Conservation (phyloP, 1,140 invertebrate species). For the Hetaerina americana region DNA sequence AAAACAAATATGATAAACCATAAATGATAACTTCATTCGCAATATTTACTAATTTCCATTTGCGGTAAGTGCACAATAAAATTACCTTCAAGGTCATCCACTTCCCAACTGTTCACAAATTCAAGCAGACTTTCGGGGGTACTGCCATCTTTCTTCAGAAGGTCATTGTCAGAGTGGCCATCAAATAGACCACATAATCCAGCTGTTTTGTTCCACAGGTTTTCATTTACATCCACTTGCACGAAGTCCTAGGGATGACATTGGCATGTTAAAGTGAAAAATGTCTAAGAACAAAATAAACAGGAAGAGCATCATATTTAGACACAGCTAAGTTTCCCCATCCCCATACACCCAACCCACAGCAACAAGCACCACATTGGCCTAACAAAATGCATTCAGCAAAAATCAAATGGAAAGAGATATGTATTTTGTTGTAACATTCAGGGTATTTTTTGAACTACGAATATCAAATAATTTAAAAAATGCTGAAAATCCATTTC, state of each 20-base stretch:
- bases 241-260: constrained; percentile 35
- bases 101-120: constrained; percentile 52
- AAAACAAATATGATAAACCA: background rate
- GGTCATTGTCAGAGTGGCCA: constrained; percentile 53
- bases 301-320: too few species aligned
- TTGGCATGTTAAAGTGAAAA: too few species aligned
- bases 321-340: too few species aligned
- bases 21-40: constrained; percentile 18
- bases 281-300: too few species aligned
- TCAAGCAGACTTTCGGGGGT: constrained; percentile 29
- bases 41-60: constrained; percentile 5
- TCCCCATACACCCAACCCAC: too few species aligned
- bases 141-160: constrained; percentile 42
- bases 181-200: constrained; percentile 71
- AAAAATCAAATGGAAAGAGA: too few species aligned
- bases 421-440: too few species aligned
- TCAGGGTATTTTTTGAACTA: too few species aligned
- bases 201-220: constrained; percentile 59
- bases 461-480: too few species aligned
- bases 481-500: too few species aligned
- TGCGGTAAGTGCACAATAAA: constrained; percentile 6
- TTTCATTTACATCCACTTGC: constrained; percentile 46
- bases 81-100: constrained; percentile 46
- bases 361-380: too few species aligned
- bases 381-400: too few species aligned